Evolutionary conservation across 2,888 invertebrate genomes (phyloP).

Genomic region (Sicus ferrugineus): DNA sequence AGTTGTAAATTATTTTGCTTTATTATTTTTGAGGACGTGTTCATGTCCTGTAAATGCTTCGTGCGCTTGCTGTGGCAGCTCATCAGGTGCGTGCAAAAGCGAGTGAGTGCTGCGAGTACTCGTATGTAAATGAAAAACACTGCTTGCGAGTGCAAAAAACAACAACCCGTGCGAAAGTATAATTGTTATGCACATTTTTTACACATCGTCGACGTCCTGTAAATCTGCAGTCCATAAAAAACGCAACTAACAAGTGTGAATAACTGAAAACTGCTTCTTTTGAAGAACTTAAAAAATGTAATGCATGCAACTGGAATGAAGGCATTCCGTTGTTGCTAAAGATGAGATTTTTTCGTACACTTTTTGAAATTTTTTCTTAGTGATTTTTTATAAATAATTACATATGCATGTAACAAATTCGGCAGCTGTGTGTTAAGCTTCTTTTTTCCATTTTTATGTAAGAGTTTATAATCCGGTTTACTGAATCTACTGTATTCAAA

Average conservation of each 20-base stretch:
- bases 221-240: background rate
- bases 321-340: background rate
- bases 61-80: background rate
- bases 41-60: background rate
- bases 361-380: too few species aligned
- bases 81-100: background rate
- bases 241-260: background rate
- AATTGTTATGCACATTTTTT: constrained; percentile 1
- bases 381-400: too few species aligned
- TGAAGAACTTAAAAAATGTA: background rate
- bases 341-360: too few species aligned
- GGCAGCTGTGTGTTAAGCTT: too few species aligned
- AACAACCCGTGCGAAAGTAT: background rate
- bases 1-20: background rate
- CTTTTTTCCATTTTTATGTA: too few species aligned
- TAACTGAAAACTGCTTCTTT: background rate
- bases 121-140: background rate
- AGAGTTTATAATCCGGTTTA: too few species aligned
- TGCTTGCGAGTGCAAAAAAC: background rate
- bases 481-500: too few species aligned
- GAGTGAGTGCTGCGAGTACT: background rate
- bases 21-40: too few species aligned
- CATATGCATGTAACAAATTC: too few species aligned
- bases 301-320: background rate
- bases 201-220: background rate